Percentiles rank a stretch among this genome's conserved stretches.
Conservation (phyloP, 2,113 vertebrate genomes). For the Mirounga angustirostris region DNA sequence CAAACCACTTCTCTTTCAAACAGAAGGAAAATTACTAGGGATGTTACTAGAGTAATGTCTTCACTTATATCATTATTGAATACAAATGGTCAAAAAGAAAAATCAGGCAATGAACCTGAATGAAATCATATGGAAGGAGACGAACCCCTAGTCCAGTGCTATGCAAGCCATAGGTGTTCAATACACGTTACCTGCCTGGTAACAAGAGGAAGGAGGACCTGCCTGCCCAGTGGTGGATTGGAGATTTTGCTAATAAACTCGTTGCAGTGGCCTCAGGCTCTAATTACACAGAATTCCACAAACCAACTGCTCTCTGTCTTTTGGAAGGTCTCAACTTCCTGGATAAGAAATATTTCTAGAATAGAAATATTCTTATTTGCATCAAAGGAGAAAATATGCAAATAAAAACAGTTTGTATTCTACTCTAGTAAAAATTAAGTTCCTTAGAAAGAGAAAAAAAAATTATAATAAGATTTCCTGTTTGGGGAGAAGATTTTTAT, state of each 20-base stretch:
- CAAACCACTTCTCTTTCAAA: background rate
- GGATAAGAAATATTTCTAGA: slow-evolving; percentile 26
- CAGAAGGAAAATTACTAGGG: background rate
- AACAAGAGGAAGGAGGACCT: background rate
- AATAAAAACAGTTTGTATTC: background rate
- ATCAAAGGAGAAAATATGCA: background rate
- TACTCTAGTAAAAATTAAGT: slow-evolving; percentile 14
- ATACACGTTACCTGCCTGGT: background rate
- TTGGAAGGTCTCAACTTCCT: background rate
- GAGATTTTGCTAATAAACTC: background rate
- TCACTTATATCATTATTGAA: background rate
- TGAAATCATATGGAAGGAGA: background rate
- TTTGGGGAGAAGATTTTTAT: background rate
- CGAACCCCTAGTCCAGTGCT: background rate
- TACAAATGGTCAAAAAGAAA: background rate
- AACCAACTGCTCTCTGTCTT: background rate
- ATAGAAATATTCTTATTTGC: slow-evolving; percentile 11
- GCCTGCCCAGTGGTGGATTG: too few relatives aligned
- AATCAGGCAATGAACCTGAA: background rate
- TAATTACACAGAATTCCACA: background rate
- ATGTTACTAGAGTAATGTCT: background rate
- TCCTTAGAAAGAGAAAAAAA: background rate
- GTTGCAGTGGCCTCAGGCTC: background rate
- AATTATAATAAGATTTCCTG: slow-evolving; percentile 15
- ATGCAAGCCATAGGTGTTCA: background rate